Evolutionary conservation across 2,797 vertebrate genomes (phyloP).

Genomic region (Meda fulgida): DNA sequence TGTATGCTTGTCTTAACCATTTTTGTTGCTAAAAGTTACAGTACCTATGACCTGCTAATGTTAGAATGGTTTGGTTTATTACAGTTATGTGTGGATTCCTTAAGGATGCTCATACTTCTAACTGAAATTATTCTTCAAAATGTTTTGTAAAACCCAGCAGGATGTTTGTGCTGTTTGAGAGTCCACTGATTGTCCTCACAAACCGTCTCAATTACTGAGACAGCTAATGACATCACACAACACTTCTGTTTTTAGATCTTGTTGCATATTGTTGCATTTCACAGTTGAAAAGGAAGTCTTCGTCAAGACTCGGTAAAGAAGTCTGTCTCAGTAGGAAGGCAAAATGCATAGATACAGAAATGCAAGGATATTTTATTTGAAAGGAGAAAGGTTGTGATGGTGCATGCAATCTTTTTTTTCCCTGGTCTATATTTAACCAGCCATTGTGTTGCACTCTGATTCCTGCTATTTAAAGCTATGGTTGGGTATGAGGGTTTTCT

Average conservation of each 20-base stretch:
- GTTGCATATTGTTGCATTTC: slow-evolving; percentile 2
- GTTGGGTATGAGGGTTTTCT: slow-evolving; percentile 21
- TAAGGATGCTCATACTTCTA: slow-evolving; percentile 16
- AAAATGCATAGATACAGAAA: slow-evolving; percentile 20
- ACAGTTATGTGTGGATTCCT: neutral
- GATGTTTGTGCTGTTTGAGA: neutral
- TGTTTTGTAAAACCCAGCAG: slow-evolving; percentile 5
- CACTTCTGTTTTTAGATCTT: slow-evolving; percentile 21
- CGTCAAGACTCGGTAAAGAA: neutral
- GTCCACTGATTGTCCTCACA: neutral
- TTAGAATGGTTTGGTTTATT: slow-evolving; percentile 13
- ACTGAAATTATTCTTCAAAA: neutral
- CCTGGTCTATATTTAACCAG: slow-evolving; percentile 15
- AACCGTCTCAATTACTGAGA: neutral
- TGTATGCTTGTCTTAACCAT: slow-evolving; percentile 20
- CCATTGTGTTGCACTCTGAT: slow-evolving; percentile 35
- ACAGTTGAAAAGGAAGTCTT: neutral
- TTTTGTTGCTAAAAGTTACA: slow-evolving; percentile 4
- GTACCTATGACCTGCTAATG: neutral
- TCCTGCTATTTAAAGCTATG: slow-evolving; percentile 38
- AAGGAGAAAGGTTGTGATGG: slow-evolving; percentile 21
- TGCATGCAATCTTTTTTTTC: slow-evolving; percentile 22
- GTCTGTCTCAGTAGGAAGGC: neutral
- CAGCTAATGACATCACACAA: neutral
- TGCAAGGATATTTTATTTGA: slow-evolving; percentile 24